phyloP scores from a whole-genome alignment of 2,797 vertebrate genomes.

The Intellagama lesueurii region DNA sequence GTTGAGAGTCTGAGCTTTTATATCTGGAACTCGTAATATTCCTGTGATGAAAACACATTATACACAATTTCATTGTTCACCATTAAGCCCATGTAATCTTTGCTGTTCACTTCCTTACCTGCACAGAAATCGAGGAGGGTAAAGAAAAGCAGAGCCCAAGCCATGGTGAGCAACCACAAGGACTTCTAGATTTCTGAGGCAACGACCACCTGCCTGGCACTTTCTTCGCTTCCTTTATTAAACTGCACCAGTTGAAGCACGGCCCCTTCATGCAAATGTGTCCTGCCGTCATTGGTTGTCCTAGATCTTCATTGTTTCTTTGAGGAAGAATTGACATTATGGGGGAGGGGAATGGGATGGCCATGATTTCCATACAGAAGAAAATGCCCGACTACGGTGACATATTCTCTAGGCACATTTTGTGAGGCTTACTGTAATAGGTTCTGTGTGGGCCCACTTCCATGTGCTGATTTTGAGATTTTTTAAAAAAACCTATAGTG shows the following conservation, averaged over 20 bases:
- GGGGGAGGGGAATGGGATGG: too few relatives aligned
- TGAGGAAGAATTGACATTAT: too few relatives aligned
- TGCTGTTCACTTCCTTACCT: not conserved
- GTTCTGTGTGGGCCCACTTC: too few relatives aligned
- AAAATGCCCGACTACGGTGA: too few relatives aligned
- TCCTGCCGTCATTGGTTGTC: fast-evolving
- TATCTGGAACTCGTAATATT: not conserved
- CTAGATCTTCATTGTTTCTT: not conserved
- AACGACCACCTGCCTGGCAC: not conserved
- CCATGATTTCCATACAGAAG: too few relatives aligned
- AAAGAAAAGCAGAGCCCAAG: not conserved
- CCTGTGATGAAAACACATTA: not conserved
- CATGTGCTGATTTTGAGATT: too few relatives aligned
- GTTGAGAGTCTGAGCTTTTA: fast-evolving
- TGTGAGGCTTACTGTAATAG: too few relatives aligned
- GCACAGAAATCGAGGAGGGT: not conserved
- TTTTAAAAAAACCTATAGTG: too few relatives aligned
- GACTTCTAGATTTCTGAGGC: not conserved
- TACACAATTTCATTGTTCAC: fast-evolving
- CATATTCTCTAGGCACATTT: too few relatives aligned
- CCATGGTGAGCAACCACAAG: not conserved
- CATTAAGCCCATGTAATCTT: fast-evolving
- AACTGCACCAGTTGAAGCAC: not conserved
- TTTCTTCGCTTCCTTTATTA: not conserved
- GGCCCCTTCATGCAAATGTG: not conserved